phyloP scores from a whole-genome alignment of 2,113 vertebrate genomes.

The Pseudopodoces humilis region DNA sequence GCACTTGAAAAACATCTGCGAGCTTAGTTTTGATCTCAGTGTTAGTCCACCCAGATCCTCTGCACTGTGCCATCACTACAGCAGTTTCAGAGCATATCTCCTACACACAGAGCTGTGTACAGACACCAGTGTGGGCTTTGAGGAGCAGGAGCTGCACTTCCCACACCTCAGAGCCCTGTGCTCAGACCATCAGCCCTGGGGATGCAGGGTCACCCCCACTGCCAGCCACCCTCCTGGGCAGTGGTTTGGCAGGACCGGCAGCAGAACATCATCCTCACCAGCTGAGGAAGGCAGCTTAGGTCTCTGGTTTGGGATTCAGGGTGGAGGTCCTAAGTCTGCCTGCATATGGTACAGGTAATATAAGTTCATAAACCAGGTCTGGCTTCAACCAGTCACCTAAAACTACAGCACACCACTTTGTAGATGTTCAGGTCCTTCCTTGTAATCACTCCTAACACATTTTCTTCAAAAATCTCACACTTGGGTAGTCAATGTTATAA shows the following conservation, averaged over 20 bases:
- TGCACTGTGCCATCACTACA: not conserved
- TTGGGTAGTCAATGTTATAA: not conserved
- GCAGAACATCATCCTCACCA: not conserved
- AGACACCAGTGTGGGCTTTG: not conserved
- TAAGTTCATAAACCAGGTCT: not conserved
- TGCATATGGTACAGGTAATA: not conserved
- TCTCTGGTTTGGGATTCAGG: not conserved
- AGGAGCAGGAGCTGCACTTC: not conserved
- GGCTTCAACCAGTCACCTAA: not conserved
- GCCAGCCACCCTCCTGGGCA: not conserved
- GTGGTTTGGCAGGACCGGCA: not conserved
- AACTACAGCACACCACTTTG: not conserved
- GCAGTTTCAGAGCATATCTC: not conserved
- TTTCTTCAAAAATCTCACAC: not conserved
- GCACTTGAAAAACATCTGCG: not conserved
- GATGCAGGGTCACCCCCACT: not conserved
- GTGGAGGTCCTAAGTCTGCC: not conserved
- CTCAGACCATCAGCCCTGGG: not conserved
- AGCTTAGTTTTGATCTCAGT: not conserved
- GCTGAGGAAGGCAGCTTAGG: not conserved
- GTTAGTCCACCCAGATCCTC: not conserved
- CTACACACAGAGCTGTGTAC: not conserved
- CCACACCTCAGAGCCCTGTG: accelerated
- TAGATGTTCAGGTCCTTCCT: not conserved
- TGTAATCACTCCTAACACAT: not conserved